Evolutionary conservation across 2,113 vertebrate species (phyloP).

Genomic region (Pachycephala philippinensis): DNA sequence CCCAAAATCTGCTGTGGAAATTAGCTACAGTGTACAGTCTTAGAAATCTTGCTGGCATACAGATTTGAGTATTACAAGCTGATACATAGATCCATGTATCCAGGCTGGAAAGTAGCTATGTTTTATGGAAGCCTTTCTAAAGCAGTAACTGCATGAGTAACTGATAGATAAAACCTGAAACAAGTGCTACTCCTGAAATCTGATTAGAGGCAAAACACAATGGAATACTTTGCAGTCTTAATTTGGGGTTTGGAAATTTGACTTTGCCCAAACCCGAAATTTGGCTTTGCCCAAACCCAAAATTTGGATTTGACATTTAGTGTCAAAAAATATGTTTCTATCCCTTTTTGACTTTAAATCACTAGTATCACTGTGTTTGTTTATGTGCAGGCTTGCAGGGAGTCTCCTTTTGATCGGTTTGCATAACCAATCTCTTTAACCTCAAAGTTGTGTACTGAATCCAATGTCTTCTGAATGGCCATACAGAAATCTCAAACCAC

Average conservation of each 20-base stretch:
- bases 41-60: neutral
- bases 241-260: neutral
- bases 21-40: neutral
- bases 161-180: neutral
- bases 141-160: neutral
- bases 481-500: neutral
- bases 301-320: neutral
- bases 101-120: neutral
- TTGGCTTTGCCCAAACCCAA: neutral
- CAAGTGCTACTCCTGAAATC: neutral
- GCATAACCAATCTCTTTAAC: neutral
- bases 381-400: neutral
- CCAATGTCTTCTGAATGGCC: neutral
- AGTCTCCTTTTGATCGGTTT: neutral
- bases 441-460: accelerated
- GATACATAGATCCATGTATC: neutral
- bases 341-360: neutral
- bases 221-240: neutral
- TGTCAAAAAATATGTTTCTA: neutral
- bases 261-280: neutral
- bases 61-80: neutral
- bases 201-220: neutral
- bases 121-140: neutral
- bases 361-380: neutral
- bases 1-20: neutral